These are phyloP conservation scores for Podarcis lilfordi DNA, from an alignment of 2,797 vertebrate genomes.

Conservation along the genomic window DNA sequence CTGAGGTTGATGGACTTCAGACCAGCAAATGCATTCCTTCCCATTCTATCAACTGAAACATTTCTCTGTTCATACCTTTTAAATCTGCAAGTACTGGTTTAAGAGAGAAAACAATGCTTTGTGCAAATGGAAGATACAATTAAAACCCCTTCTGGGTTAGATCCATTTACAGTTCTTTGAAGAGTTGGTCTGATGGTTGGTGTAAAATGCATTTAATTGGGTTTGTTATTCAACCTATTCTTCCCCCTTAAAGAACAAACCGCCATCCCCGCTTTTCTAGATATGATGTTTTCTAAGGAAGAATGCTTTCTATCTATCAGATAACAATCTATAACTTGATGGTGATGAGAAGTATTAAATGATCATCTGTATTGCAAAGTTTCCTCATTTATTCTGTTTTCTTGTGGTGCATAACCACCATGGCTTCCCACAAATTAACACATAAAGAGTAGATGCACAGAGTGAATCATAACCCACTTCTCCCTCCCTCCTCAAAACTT, in stretches of 20 bases:
- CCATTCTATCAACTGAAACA: background rate
- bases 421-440: constrained; percentile 38
- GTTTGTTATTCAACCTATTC: constrained; percentile 6
- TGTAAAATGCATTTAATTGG: background rate
- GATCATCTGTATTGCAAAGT: background rate
- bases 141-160: background rate
- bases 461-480: background rate
- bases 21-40: background rate
- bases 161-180: background rate
- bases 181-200: background rate
- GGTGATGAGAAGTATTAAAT: background rate
- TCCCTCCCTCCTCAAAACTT: background rate
- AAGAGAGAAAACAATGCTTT: background rate
- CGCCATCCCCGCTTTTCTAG: background rate
- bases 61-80: constrained; percentile 19
- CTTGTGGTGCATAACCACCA: background rate
- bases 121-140: background rate
- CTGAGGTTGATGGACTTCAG: background rate
- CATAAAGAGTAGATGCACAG: constrained; percentile 16
- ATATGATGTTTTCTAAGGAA: constrained; percentile 42
- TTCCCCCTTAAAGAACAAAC: background rate
- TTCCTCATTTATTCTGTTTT: constrained; percentile 19
- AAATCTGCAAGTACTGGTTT: background rate
- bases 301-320: constrained; percentile 13
- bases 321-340: background rate